Evolutionary conservation across 2,888 invertebrate genomes (phyloP).

Genomic region (Slavum lentiscoides): DNA sequence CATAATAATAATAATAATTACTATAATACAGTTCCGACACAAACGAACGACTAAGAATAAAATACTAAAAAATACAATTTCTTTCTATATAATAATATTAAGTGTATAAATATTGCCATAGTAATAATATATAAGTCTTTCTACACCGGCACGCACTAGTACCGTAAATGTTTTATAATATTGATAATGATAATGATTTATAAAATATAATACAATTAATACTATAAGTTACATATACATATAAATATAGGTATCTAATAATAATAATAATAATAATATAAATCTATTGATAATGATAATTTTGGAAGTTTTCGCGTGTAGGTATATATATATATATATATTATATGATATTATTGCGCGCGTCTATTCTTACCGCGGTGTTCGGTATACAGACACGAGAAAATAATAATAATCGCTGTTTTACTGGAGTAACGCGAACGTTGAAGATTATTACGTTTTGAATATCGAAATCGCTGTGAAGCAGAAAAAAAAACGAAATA

Average conservation of each 20-base stretch:
- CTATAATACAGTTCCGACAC: too few species aligned
- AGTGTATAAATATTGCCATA: background rate
- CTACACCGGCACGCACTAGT: background rate
- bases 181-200: background rate
- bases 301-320: background rate
- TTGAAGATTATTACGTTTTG: too few species aligned
- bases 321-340: background rate
- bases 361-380: too few species aligned
- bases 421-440: too few species aligned
- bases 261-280: too few species aligned
- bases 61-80: constrained; percentile 22
- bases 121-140: constrained; percentile 5
- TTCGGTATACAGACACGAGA: too few species aligned
- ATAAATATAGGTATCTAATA: background rate
- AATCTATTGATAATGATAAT: too few species aligned
- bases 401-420: too few species aligned
- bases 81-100: background rate
- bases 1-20: constrained; percentile 7
- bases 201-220: too few species aligned
- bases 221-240: too few species aligned
- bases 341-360: background rate
- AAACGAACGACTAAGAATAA: background rate
- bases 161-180: background rate
- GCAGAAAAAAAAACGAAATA: too few species aligned
- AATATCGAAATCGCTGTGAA: too few species aligned